These are phyloP conservation scores for Onchidella celtica DNA, from an alignment of 2,888 invertebrate species.

Conservation along the genomic window DNA sequence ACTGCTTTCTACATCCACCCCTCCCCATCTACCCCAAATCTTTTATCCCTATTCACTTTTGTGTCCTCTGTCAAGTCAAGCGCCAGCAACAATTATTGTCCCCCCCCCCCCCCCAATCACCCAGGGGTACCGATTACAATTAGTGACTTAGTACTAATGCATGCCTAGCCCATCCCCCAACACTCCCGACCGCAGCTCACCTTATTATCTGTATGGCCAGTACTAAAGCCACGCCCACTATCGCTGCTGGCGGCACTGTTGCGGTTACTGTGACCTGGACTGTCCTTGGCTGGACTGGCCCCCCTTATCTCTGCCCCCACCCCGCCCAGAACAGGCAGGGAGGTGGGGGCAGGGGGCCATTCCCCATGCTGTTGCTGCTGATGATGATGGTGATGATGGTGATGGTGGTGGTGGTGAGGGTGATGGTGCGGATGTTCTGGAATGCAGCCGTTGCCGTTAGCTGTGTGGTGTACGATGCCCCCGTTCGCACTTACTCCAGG, in stretches of 20 bases:
- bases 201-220: slow-evolving; percentile 63
- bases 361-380: slow-evolving; percentile 41
- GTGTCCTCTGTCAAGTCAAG: too few relatives aligned
- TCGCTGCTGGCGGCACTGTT: slow-evolving; percentile 78
- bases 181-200: too few relatives aligned
- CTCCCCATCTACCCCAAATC: too few relatives aligned
- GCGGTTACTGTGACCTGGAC: slow-evolving; percentile 76
- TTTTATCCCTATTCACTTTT: too few relatives aligned
- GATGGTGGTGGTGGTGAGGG: not conserved
- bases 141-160: too few relatives aligned
- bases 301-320: slow-evolving; percentile 65
- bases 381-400: slow-evolving; percentile 25
- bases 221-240: slow-evolving; percentile 75
- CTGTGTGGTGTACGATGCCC: not conserved
- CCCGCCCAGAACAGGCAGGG: slow-evolving; percentile 41
- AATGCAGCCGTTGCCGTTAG: slow-evolving; percentile 11
- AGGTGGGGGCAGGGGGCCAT: slow-evolving; percentile 37
- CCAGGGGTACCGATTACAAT: too few relatives aligned
- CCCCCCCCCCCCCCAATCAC: too few relatives aligned
- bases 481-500: slow-evolving; percentile 36
- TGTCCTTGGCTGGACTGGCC: slow-evolving; percentile 66
- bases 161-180: too few relatives aligned
- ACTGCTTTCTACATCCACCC: too few relatives aligned
- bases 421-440: not conserved
- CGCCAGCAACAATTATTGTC: too few relatives aligned